These are phyloP conservation scores for Hesperophylax magnus DNA, from an alignment of 1,140 invertebrate species.

Conservation along the genomic window DNA sequence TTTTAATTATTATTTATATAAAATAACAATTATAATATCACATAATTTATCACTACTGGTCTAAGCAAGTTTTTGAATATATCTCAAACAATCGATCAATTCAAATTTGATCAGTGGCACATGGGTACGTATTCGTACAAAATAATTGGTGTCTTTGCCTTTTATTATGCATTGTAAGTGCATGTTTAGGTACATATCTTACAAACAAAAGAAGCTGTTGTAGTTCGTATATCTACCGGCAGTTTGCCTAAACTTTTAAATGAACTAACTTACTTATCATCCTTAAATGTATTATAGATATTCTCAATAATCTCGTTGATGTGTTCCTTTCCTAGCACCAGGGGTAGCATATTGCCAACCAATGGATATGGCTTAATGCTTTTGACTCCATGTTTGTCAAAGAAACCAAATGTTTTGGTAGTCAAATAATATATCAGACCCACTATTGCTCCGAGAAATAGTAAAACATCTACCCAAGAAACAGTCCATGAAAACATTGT, in stretches of 20 bases:
- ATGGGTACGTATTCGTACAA: too few species aligned
- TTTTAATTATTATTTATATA: too few species aligned
- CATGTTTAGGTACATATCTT: too few species aligned
- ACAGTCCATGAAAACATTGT: not conserved
- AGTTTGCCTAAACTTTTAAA: too few species aligned
- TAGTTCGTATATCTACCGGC: too few species aligned
- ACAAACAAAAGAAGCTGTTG: not conserved
- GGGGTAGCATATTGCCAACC: slow-evolving; percentile 16
- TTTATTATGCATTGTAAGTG: too few species aligned
- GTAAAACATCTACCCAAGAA: not conserved
- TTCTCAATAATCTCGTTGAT: not conserved
- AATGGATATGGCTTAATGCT: not conserved
- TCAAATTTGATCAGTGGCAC: too few species aligned
- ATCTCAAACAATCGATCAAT: too few species aligned
- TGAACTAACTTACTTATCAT: slow-evolving; percentile 13
- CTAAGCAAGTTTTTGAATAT: too few species aligned
- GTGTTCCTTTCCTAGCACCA: slow-evolving; percentile 10
- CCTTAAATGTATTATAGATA: slow-evolving; percentile 4
- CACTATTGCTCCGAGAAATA: not conserved
- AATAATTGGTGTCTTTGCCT: too few species aligned
- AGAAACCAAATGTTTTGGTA: slow-evolving; percentile 3
- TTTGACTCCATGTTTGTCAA: slow-evolving; percentile 40
- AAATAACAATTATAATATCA: too few species aligned
- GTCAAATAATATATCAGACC: not conserved
- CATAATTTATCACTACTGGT: too few species aligned